Evolutionary conservation across 2,113 vertebrate genomes (phyloP).

Genomic region (Chitala chitala): DNA sequence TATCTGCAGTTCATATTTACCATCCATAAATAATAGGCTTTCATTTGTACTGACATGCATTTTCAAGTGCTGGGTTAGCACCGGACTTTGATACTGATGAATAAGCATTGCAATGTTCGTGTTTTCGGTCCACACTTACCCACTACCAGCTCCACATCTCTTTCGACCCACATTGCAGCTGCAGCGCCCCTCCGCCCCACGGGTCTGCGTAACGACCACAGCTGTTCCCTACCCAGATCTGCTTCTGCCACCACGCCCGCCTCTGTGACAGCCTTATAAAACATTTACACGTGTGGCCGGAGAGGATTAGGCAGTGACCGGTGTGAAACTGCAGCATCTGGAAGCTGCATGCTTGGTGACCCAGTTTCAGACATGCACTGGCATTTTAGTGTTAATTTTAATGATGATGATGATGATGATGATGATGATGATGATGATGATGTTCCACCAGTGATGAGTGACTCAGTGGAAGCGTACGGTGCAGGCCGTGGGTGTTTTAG

Average conservation of each 20-base stretch:
- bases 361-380: not conserved
- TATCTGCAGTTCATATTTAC: too few relatives aligned
- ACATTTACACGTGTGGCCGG: not conserved
- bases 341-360: not conserved
- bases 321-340: not conserved
- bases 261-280: constrained; percentile 20
- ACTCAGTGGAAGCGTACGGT: not conserved
- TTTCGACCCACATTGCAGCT: too few relatives aligned
- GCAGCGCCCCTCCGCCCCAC: too few relatives aligned
- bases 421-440: constrained; percentile 3
- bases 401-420: not conserved
- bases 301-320: not conserved
- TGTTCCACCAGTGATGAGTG: not conserved
- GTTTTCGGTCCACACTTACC: too few relatives aligned
- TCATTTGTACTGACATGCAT: too few relatives aligned
- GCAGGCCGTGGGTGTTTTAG: not conserved
- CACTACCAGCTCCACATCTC: too few relatives aligned
- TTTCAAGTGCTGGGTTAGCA: too few relatives aligned
- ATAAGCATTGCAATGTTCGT: too few relatives aligned
- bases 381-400: constrained; percentile 12
- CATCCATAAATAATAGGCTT: too few relatives aligned
- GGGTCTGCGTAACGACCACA: too few relatives aligned
- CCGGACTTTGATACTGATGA: too few relatives aligned
- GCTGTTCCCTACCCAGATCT: not conserved
- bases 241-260: not conserved